Conservation (phyloP, 1,140 invertebrate genomes). For the Pogonomyrmex barbatus region DNA sequence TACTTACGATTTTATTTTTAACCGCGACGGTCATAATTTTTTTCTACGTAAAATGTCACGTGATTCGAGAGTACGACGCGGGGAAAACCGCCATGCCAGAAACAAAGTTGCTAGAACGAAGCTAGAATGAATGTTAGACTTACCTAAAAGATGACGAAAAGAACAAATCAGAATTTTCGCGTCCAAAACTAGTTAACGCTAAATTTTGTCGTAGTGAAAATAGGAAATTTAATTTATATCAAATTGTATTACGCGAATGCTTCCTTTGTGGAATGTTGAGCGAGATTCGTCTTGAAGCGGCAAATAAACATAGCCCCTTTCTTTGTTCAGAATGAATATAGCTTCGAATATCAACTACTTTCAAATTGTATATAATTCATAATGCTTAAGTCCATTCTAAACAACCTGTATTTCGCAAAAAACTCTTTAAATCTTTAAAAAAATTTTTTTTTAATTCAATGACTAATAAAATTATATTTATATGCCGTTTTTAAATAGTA, state of each 20-base stretch:
- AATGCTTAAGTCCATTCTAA: not conserved
- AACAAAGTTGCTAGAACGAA: not conserved
- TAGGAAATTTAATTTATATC: not conserved
- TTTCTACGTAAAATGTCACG: slow-evolving; percentile 9
- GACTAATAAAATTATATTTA: too few relatives aligned
- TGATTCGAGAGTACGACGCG: not conserved
- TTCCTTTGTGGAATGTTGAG: not conserved
- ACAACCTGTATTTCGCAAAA: not conserved
- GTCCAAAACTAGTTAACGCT: not conserved
- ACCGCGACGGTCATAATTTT: not conserved
- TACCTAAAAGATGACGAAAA: not conserved
- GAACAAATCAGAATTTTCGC: not conserved
- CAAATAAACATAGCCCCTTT: too few relatives aligned
- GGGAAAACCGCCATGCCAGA: not conserved
- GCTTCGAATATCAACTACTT: not conserved
- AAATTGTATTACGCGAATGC: not conserved
- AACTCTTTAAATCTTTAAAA: too few relatives aligned
- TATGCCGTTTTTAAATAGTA: too few relatives aligned
- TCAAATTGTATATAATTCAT: not conserved
- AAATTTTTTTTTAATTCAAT: too few relatives aligned
- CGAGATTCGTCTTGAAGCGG: not conserved
- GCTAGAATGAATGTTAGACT: not conserved
- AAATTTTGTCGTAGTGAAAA: not conserved
- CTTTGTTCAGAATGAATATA: not conserved
- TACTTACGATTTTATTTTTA: not conserved